phyloP scores from a whole-genome alignment of 2,888 invertebrate species.

The Drosophila quasianomalipes region DNA sequence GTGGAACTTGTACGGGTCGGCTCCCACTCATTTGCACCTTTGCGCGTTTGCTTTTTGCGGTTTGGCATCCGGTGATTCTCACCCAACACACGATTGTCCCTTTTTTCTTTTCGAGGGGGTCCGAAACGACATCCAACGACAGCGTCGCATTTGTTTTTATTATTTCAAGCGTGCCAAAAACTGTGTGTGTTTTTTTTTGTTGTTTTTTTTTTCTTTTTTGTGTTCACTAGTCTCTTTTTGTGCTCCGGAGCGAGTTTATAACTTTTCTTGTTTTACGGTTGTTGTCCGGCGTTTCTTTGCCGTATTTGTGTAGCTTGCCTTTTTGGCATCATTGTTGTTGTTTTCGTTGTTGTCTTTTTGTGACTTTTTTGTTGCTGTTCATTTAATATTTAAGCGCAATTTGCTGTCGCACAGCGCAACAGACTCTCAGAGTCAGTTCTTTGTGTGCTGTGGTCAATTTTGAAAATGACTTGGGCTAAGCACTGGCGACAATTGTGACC shows the following conservation, averaged over 20 bases:
- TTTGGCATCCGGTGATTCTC: conserved; percentile 63
- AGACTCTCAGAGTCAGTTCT: conserved; percentile 39
- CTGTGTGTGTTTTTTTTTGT: conserved; percentile 60
- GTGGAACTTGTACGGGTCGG: conserved; percentile 10
- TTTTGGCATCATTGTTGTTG: conserved; percentile 13
- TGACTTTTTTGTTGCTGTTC: conserved; percentile 44
- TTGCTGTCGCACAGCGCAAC: conserved; percentile 65
- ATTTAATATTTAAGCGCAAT: conserved; percentile 83
- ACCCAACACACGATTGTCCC: conserved; percentile 67
- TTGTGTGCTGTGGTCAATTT: conserved; percentile 79
- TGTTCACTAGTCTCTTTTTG: conserved; percentile 45
- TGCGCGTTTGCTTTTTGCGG: conserved; percentile 68
- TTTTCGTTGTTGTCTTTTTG: conserved; percentile 26
- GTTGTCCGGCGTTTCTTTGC: conserved; percentile 67
- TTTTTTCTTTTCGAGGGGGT: conserved; percentile 26
- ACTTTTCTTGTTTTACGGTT: conserved; percentile 80
- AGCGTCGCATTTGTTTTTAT: conserved; percentile 76
- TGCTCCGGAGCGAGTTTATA: conserved; percentile 75
- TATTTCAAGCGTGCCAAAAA: conserved; percentile 78
- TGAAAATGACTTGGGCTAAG: conserved; percentile 77
- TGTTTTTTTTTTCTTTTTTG: conserved; percentile 64
- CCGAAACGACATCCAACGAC: conserved; percentile 28
- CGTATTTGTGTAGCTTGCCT: conserved; percentile 33
- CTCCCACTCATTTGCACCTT: conserved; percentile 81
- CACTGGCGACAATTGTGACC: conserved; percentile 78